These are phyloP conservation scores for Clavelina lepadiformis DNA, from an alignment of 23 tunicate genomes.

Conservation along the genomic window DNA sequence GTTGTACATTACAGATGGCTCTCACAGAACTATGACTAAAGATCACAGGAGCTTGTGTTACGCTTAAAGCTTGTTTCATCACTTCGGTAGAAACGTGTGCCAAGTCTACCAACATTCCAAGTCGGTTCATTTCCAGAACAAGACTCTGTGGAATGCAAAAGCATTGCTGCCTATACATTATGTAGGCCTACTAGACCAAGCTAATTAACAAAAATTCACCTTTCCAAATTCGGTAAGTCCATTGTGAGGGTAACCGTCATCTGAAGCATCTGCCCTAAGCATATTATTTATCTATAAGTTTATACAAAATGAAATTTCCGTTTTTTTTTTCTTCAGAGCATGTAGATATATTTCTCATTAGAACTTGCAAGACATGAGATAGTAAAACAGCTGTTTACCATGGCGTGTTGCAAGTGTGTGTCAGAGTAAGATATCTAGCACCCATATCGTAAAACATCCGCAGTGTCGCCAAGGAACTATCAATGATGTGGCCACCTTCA, in stretches of 20 bases:
- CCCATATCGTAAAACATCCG: slow-evolving; percentile 53
- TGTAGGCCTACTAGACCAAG: too few relatives aligned
- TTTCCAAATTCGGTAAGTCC: slow-evolving; percentile 55
- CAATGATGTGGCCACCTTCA: slow-evolving; percentile 94
- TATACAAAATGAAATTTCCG: neutral
- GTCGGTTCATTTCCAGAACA: slow-evolving; percentile 70
- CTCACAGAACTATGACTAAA: slow-evolving; percentile 71
- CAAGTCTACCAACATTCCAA: slow-evolving; percentile 80
- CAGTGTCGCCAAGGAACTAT: slow-evolving; percentile 54
- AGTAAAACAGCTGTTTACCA: slow-evolving; percentile 45
- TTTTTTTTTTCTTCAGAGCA: too few relatives aligned
- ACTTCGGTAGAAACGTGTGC: slow-evolving; percentile 57
- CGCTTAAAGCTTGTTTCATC: slow-evolving; percentile 47
- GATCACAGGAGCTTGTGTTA: slow-evolving; percentile 46
- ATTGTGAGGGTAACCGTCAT: neutral
- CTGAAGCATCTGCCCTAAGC: slow-evolving; percentile 7
- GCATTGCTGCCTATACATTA: too few relatives aligned
- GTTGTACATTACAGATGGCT: slow-evolving; percentile 20
- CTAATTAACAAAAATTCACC: too few relatives aligned
- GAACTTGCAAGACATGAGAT: too few relatives aligned
- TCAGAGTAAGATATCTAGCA: slow-evolving; percentile 75
- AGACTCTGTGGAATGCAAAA: slow-evolving; percentile 33
- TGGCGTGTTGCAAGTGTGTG: slow-evolving; percentile 72
- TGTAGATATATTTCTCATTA: neutral
- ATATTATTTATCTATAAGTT: neutral